These are phyloP conservation scores for Stegastes partitus DNA, from an alignment of 2,113 vertebrate genomes.

Conservation along the genomic window DNA sequence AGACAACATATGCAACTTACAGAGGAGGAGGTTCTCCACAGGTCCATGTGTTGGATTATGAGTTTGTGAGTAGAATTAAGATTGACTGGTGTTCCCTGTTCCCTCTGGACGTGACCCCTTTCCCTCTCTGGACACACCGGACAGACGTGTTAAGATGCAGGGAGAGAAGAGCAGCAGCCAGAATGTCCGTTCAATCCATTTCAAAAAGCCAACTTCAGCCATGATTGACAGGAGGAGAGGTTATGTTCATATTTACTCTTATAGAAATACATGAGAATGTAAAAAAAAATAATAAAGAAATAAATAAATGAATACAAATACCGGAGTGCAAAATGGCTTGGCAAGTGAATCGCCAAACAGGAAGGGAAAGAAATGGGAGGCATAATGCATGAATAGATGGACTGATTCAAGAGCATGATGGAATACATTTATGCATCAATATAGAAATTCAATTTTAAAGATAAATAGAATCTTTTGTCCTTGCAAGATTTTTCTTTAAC, in stretches of 20 bases:
- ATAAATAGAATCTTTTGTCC: conserved; percentile 64
- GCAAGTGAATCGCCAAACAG: conserved; percentile 61
- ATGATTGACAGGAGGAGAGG: conserved; percentile 69
- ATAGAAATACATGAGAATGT: conserved; percentile 73
- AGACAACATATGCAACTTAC: conserved; percentile 26
- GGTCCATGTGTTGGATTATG: conserved; percentile 53
- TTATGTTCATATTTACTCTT: conserved; percentile 63
- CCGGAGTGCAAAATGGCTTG: conserved; percentile 49
- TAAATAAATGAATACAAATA: conserved; percentile 29
- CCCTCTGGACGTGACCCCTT: conserved; percentile 67
- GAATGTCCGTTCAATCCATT: conserved; percentile 54
- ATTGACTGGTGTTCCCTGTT: conserved; percentile 53
- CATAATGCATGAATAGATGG: conserved; percentile 73
- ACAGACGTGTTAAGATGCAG: conserved; percentile 66
- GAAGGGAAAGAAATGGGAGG: conserved; percentile 38
- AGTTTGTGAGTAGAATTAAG: conserved; percentile 51
- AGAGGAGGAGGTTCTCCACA: conserved; percentile 27
- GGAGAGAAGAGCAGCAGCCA: conserved; percentile 27
- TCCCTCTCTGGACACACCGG: conserved; percentile 55
- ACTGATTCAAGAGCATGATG: conserved; percentile 67
- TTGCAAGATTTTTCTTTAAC: conserved; percentile 25
- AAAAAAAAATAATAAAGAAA: conserved; percentile 20
- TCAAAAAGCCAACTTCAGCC: conserved; percentile 31
- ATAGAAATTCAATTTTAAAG: conserved; percentile 66
- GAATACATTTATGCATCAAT: conserved; percentile 80